Conservation (phyloP, 2,113 vertebrate species). For the Ailuropoda melanoleuca region DNA sequence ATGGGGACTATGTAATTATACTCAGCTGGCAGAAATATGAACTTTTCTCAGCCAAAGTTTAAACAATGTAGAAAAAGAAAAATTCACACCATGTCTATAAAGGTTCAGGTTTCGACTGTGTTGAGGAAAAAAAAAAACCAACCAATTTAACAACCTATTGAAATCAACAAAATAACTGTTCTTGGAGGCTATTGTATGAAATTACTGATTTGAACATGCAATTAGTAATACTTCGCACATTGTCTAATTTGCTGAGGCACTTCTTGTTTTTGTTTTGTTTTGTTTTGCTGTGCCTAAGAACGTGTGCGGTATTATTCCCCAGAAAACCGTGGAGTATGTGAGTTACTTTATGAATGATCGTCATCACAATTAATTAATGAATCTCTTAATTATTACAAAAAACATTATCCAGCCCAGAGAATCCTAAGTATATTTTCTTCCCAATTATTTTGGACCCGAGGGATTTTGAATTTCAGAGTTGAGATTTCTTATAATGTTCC, state of each 20-base stretch:
- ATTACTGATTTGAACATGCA: neutral
- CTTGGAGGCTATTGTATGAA: neutral
- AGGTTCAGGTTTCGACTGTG: conserved; percentile 2
- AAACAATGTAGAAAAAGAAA: conserved; percentile 43
- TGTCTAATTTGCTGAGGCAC: neutral
- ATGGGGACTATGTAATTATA: conserved; percentile 40
- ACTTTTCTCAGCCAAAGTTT: conserved; percentile 55
- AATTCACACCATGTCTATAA: conserved; percentile 30
- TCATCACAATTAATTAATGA: conserved; percentile 1
- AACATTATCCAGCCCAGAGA: neutral
- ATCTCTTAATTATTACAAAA: neutral
- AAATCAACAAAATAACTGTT: conserved; percentile 39
- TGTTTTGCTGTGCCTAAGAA: neutral
- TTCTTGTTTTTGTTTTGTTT: neutral
- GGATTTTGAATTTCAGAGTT: neutral
- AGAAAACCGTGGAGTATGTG: neutral
- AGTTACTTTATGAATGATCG: conserved; percentile 14
- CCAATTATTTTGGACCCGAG: neutral
- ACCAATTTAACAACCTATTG: neutral
- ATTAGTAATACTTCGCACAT: neutral
- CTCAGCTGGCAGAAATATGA: conserved; percentile 25
- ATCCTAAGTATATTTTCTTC: neutral
- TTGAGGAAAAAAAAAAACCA: neutral
- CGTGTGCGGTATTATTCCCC: neutral
- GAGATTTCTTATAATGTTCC: neutral